Base-by-base conservation (phyloP, 1,140 invertebrate species). In the Zaprionus inermis region DNA sequence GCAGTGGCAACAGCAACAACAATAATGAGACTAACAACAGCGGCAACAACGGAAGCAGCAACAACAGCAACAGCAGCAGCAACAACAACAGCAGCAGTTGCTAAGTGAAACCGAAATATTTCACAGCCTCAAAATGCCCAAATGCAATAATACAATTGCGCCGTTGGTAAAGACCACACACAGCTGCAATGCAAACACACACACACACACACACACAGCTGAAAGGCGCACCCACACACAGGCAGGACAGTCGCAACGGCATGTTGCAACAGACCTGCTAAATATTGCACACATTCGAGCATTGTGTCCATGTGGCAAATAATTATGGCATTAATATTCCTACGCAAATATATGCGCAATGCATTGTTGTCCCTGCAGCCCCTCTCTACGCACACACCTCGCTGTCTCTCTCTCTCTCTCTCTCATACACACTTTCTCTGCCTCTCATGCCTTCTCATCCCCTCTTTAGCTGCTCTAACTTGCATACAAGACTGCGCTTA, bases 241-340 rank as follows among this genome's bases (percentile, higher is more conserved):
- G n/a, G 14, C 38, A n/a, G 28, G 14, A 5, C 12, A 14, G 16
- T 20, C 28, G 38, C 20, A 49, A 28, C 44, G 54, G 28, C 59
- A 65, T 64, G 30, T n/a, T 44, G 66, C 44, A 67, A 81, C 71
- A 75, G 75, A 81, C 71, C 72, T 86, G 67, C 76, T 86, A 76
- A 85, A 85, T 78, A 85, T 85, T 85, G 60, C 58, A 81, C 69
- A 76, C 81, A 80, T 80, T 73, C 74, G 28, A 36, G 70, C 76
- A 86, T 81, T 81, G 82, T 78, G 75, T 81, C 71, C 75, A 72
- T 86, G 83, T 86, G 82, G 76, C 76, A 88, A 88, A 88, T 88
- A 88, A 86, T 86, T 86, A 86, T 86, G 79, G 83, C 82, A 86
- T 86, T 88, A 86, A 86, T 86, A 82, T 86, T 79, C 76, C 79